Percentiles rank a stretch among this genome's conserved stretches.
phyloP scores from a whole-genome alignment of 2,113 vertebrate genomes.

The Passer domesticus region DNA sequence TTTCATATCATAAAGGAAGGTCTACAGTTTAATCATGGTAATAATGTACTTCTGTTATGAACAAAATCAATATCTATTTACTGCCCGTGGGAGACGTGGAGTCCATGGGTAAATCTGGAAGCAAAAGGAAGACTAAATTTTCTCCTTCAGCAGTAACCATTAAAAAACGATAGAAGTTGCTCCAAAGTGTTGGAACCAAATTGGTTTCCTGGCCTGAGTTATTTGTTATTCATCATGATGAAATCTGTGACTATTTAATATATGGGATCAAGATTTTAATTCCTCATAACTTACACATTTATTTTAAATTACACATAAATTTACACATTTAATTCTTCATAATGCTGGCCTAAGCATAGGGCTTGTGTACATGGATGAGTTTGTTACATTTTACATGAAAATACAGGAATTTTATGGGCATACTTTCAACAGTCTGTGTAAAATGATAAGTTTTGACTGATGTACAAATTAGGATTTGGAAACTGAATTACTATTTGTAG shows the following conservation, averaged over 20 bases:
- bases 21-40: conserved; percentile 34
- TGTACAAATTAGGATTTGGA: background rate
- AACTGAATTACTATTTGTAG: background rate
- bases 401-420: background rate
- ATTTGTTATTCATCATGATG: background rate
- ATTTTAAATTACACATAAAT: background rate
- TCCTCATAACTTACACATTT: background rate
- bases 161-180: background rate
- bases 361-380: background rate
- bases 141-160: background rate
- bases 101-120: background rate
- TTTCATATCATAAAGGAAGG: conserved; percentile 2
- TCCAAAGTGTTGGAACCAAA: background rate
- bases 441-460: background rate
- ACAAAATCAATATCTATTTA: conserved; percentile 50
- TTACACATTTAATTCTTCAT: background rate
- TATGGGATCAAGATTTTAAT: background rate
- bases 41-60: conserved; percentile 25
- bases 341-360: background rate
- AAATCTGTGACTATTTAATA: background rate
- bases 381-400: background rate
- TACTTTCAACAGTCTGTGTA: background rate
- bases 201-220: background rate
- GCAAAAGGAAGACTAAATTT: background rate
- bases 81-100: background rate